Evolutionary conservation across 2,113 vertebrate species (phyloP).

Genomic region (Tichodroma muraria): DNA sequence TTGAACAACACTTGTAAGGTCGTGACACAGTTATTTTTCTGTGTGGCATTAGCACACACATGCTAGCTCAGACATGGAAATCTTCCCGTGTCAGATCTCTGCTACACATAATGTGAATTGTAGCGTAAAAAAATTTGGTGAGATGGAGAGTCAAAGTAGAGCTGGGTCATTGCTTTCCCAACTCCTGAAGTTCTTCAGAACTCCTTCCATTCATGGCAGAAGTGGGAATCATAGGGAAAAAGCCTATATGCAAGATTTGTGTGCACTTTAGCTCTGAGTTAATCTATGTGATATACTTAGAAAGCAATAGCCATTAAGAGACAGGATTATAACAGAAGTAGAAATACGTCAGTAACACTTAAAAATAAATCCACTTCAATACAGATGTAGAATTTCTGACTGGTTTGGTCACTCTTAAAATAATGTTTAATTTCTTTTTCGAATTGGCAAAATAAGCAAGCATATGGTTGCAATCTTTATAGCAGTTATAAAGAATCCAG

Average conservation of each 20-base stretch:
- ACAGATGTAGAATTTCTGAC: slow-evolving; percentile 12
- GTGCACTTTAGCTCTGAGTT: not conserved
- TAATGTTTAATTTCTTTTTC: slow-evolving; percentile 11
- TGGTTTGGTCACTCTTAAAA: slow-evolving; percentile 14
- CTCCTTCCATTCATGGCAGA: not conserved
- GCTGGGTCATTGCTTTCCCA: not conserved
- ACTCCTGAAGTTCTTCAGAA: not conserved
- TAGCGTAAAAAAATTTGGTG: not conserved
- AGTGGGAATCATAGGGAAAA: not conserved
- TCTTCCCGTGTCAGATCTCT: not conserved
- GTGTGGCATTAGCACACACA: not conserved
- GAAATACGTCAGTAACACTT: slow-evolving; percentile 32
- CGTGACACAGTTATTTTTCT: not conserved
- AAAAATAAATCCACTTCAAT: not conserved
- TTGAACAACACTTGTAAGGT: not conserved
- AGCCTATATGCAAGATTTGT: not conserved
- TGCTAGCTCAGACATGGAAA: not conserved
- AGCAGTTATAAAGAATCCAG: not conserved
- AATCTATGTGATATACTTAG: not conserved
- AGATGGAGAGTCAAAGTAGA: not conserved
- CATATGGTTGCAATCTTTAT: slow-evolving; percentile 50
- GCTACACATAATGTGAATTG: not conserved
- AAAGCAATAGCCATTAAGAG: slow-evolving; percentile 18
- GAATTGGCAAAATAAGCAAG: slow-evolving; percentile 33
- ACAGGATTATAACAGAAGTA: slow-evolving; percentile 26